Base-by-base conservation (phyloP, 2,797 vertebrate species). In the Acipenser transmontanus region DNA sequence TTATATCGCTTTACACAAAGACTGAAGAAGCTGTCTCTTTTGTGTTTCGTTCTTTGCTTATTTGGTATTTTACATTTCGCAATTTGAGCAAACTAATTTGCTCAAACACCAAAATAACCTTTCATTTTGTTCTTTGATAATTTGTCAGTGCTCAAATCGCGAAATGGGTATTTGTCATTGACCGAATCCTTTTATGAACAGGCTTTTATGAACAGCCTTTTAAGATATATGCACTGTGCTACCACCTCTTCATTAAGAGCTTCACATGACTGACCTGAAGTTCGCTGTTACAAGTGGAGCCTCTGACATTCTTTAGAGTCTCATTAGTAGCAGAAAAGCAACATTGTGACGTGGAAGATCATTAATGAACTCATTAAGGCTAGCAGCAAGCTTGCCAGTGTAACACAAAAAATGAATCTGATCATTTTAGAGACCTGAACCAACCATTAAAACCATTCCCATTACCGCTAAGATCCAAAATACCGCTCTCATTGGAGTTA, bases 351-450 rank as follows among this genome's bases (percentile, higher is more conserved):
- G 2, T 7, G 14, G n/a, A 57, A 57, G 14, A n/a, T 6, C 7
- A 6, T 6, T 57, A 57, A 57, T 57, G 54, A 57, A 57, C 54
- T 57, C 54, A 57, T 57, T 57, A 57, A 12, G 11, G 1, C 13
- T 12, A 6, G 6, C 7, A 57, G 13, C 54, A 57, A 57, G 54
- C 54, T 57, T 57, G 17, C 54, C 8, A 12, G 11, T 57, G 11
- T 57, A 57, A 57, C 54, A 10, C 11, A 10, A 8, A 6, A 57
- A 10, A 57, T 57, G 11, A 12, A 57, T 10, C 10, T 8, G 54
- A 57, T 57, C 54, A 57, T 57, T 57, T 57, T 57, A 57, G 14
- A 57, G 9, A n/a, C 54, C 12, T 57, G 12, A 57, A 57, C 54
- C 7, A 7, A 11, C 54, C 12, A 57, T 57, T 57, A 6, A 17